A percentile compares a stretch with the other conserved stretches of the same genome.
Conservation (phyloP, 2,113 vertebrate genomes). For the Lagopus leucura region DNA sequence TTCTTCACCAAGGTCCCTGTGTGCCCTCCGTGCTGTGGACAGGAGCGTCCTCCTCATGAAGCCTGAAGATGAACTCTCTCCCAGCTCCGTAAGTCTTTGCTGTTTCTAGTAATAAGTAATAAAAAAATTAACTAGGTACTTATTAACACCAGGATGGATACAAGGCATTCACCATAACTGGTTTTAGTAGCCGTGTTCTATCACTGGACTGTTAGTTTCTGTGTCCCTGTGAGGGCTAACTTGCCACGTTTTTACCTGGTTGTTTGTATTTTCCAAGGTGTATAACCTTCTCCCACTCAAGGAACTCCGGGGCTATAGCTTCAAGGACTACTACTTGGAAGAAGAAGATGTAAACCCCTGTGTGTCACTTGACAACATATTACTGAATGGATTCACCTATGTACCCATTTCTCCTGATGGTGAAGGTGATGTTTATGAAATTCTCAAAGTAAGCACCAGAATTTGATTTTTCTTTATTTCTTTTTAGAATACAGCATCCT, state of each 20-base stretch:
- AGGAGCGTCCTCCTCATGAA: conserved; percentile 85
- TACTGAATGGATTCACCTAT: conserved; percentile 66
- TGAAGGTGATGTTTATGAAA: conserved; percentile 62
- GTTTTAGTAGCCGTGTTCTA: not conserved
- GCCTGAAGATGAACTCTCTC: conserved; percentile 79
- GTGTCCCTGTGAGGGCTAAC: not conserved
- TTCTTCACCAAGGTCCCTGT: conserved; percentile 82
- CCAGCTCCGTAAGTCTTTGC: conserved; percentile 61
- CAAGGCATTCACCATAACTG: not conserved
- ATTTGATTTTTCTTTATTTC: not conserved
- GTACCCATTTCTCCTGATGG: conserved; percentile 11
- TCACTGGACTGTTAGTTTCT: not conserved
- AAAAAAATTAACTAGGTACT: not conserved
- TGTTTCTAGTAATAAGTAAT: not conserved
- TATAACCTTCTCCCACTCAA: conserved; percentile 72
- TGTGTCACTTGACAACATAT: not conserved
- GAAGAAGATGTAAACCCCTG: conserved; percentile 29
- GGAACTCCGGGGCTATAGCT: conserved; percentile 53
- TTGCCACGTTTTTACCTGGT: not conserved
- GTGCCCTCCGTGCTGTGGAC: conserved; percentile 86
- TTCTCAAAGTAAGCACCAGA: conserved; percentile 67
- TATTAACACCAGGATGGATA: not conserved
- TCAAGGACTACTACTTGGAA: not conserved
- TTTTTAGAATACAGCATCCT: not conserved
- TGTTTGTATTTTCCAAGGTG: conserved; percentile 48